Conservation (phyloP, 2,888 invertebrate species). For the Campaea margaritaria region DNA sequence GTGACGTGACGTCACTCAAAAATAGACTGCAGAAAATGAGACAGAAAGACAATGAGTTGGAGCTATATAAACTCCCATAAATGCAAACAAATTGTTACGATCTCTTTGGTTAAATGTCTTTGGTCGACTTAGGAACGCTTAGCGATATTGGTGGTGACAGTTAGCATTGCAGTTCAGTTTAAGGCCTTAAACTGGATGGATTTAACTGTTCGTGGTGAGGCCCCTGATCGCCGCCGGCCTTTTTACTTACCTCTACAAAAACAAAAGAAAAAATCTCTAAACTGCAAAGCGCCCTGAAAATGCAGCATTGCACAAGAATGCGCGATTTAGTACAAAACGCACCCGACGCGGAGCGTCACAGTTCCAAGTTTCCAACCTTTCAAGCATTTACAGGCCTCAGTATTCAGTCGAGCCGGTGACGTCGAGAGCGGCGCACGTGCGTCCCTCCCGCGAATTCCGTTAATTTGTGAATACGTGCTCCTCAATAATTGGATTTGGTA, state of each 20-base stretch:
- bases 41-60: too few relatives aligned
- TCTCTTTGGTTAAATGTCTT: too few relatives aligned
- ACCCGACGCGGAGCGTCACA: conserved; percentile 11
- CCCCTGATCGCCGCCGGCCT: too few relatives aligned
- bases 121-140: too few relatives aligned
- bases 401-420: conserved; percentile 35
- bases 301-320: conserved; percentile 30
- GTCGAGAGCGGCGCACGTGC: conserved; percentile 31
- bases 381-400: conserved; percentile 18
- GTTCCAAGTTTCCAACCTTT: conserved; percentile 18
- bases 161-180: too few relatives aligned
- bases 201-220: too few relatives aligned
- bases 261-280: conserved; percentile 4
- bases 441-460: conserved; percentile 4
- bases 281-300: conserved; percentile 6
- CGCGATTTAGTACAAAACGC: conserved; percentile 29
- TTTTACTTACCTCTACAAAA: not conserved
- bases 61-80: too few relatives aligned
- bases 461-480: conserved; percentile 34
- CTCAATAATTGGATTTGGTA: conserved; percentile 38
- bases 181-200: too few relatives aligned
- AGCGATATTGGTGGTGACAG: too few relatives aligned
- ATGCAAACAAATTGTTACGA: too few relatives aligned
- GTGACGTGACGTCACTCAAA: too few relatives aligned
- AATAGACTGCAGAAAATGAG: too few relatives aligned